phyloP scores from a whole-genome alignment of 2,113 vertebrate genomes.

The Sander lucioperca region DNA sequence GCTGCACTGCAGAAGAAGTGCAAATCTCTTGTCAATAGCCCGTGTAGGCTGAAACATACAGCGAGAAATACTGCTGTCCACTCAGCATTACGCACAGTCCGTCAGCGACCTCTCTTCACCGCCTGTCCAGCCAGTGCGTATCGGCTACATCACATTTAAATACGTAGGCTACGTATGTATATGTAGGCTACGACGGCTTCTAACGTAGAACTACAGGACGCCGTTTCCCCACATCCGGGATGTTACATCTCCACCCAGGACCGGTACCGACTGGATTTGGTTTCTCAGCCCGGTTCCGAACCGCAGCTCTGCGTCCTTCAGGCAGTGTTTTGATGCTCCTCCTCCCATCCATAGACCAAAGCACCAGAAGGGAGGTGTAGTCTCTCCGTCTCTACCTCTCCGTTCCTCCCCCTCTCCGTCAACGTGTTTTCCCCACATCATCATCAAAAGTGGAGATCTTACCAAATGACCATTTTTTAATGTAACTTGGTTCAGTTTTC shows the following conservation, averaged over 20 bases:
- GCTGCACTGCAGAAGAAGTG: conserved; percentile 60
- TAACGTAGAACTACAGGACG: conserved; percentile 40
- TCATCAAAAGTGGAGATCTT: background rate
- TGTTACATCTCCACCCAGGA: conserved; percentile 29
- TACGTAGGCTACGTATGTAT: conserved; percentile 51
- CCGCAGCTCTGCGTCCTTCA: conserved; percentile 59
- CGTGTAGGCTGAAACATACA: conserved; percentile 34
- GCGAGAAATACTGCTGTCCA: conserved; percentile 63
- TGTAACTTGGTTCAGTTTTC: no score
- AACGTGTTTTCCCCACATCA: conserved; percentile 6
- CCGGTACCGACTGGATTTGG: conserved; percentile 45
- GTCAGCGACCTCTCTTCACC: conserved; percentile 56
- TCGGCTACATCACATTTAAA: conserved; percentile 54
- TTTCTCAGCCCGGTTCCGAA: conserved; percentile 51
- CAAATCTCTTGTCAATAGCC: conserved; percentile 44
- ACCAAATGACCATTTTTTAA: no score
- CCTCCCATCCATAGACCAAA: conserved; percentile 45
- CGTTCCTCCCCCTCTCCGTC: background rate
- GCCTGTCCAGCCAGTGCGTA: conserved; percentile 52
- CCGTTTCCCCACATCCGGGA: conserved; percentile 52
- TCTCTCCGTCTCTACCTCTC: conserved; percentile 6
- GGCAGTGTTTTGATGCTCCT: conserved; percentile 52
- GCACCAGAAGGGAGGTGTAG: background rate
- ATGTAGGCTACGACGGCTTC: conserved; percentile 39
- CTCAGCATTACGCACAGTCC: conserved; percentile 70